Base-by-base conservation (phyloP, 2,113 vertebrate species). In the Eurypyga helias region DNA sequence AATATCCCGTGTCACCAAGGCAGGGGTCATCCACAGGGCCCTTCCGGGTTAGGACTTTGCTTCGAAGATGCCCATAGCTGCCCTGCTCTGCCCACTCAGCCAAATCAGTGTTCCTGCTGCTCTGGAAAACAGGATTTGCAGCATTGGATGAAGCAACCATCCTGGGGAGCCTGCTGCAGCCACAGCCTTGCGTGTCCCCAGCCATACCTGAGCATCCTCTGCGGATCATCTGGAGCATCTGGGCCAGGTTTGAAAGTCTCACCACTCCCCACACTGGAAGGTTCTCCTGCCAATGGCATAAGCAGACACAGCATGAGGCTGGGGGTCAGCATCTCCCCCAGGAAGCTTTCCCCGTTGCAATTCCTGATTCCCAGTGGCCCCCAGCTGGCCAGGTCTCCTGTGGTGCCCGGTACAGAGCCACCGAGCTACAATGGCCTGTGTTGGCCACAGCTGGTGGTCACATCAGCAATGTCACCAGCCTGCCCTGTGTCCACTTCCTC, bases 141-240 rank as follows among this genome's bases (percentile, higher is more conserved):
- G 17, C 51, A 29, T 13, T 29, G 0, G 1, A 4, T 33, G 58
- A 65, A 58, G 51, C 6, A 6, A 16, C 15, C 29, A 10, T 25
- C 17, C 41, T 3, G 5, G 26, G 64, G 48, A 77, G 13, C 41
- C 49, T 55, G n/a, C 48, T 41, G 55, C 49, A 70, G 34, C 55
- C 57, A 43, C 34, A 48, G 38, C 29, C 38, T 28, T 21, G 17
- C 3, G 0, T 12, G n/a, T n/a, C 7, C 16, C n/a, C 1, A 1
- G 62, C 38, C 34, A 49, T 49, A 85, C 15, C 52, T 52, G 58
- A 31, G 19, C 19, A 66, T n/a, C 19, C 9, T 28, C 10, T 58
- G 38, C 0, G 1, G 33, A 60, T 19, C 18, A 58, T 26, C 58
- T 46, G 58, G 36, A 72, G 18, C 51, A 79, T 17, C 36, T 80